Evolutionary conservation across 1,140 invertebrate genomes (phyloP).

Genomic region (Arion vulgaris): DNA sequence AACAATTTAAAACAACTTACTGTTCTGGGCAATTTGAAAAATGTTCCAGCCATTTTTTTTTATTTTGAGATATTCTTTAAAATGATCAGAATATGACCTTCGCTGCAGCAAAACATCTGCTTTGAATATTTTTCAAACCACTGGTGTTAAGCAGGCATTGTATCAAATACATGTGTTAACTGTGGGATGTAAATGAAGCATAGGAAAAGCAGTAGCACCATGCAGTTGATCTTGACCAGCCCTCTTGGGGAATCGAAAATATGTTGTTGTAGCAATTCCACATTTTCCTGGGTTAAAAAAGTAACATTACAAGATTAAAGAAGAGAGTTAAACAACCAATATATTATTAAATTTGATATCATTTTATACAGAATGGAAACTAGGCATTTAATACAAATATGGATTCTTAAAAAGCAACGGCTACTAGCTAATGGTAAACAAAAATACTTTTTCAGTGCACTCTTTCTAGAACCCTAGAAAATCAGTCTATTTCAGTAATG

Average conservation of each 20-base stretch:
- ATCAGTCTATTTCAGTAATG: no score
- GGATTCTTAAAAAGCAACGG: no score
- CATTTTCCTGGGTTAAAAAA: slow-evolving; percentile 78
- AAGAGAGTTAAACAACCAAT: no score
- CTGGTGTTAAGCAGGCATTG: background rate
- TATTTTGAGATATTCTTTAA: slow-evolving; percentile 19
- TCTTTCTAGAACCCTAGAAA: no score
- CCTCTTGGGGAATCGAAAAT: slow-evolving; percentile 83
- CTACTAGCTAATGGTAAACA: no score
- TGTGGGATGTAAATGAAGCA: slow-evolving; percentile 50
- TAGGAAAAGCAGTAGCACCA: slow-evolving; percentile 67
- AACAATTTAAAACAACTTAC: slow-evolving; percentile 1
- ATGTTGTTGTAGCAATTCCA: slow-evolving; percentile 81
- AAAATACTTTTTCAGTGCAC: no score
- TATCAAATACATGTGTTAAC: background rate
- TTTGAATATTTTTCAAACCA: slow-evolving; percentile 2
- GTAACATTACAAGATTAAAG: no score
- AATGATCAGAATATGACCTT: slow-evolving; percentile 42
- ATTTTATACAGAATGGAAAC: no score
- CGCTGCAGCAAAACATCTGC: slow-evolving; percentile 46
- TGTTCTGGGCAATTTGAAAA: slow-evolving; percentile 25
- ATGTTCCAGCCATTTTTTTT: background rate
- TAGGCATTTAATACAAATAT: no score
- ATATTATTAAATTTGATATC: no score
- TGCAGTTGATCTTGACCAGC: slow-evolving; percentile 79